Percentiles rank a stretch among this genome's conserved stretches.
These are phyloP conservation scores for Ptiloglossa arizonensis DNA, from an alignment of 1,140 invertebrate species.

Conservation along the genomic window DNA sequence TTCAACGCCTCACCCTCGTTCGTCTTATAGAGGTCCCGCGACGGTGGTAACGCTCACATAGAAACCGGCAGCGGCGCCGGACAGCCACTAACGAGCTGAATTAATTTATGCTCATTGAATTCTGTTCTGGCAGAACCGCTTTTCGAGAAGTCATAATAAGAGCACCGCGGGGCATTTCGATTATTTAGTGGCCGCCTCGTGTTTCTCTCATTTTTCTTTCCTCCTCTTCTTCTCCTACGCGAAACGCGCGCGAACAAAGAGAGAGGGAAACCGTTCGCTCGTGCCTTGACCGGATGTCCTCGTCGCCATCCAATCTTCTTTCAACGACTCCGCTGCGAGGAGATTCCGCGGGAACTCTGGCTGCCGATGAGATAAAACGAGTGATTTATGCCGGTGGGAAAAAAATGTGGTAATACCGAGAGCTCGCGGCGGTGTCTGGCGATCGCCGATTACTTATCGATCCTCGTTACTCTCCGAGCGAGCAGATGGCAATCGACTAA, in stretches of 20 bases:
- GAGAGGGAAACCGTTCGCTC: background rate
- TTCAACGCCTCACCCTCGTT: background rate
- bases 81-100: constrained; percentile 72
- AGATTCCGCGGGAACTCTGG: constrained; percentile 23
- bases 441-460: constrained; percentile 45
- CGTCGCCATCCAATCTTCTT: constrained; percentile 45
- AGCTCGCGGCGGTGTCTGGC: constrained; percentile 24
- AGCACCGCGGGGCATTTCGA: constrained; percentile 54
- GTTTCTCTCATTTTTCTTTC: background rate
- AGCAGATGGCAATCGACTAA: constrained; percentile 22
- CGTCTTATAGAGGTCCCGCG: constrained; percentile 27
- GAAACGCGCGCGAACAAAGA: background rate
- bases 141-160: constrained; percentile 71
- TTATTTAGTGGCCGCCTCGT: constrained; percentile 61
- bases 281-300: constrained; percentile 28
- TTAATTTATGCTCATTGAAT: constrained; percentile 75
- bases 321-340: constrained; percentile 35
- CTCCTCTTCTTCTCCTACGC: background rate
- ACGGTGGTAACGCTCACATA: constrained; percentile 21
- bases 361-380: constrained; percentile 24
- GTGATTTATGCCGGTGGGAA: constrained; percentile 32
- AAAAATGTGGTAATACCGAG: constrained; percentile 45
- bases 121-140: constrained; percentile 62
- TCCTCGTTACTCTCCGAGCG: constrained; percentile 43
- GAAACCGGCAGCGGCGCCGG: constrained; percentile 30